Conservation (phyloP, 1,140 invertebrate species). For the Oryzaephilus surinamensis region DNA sequence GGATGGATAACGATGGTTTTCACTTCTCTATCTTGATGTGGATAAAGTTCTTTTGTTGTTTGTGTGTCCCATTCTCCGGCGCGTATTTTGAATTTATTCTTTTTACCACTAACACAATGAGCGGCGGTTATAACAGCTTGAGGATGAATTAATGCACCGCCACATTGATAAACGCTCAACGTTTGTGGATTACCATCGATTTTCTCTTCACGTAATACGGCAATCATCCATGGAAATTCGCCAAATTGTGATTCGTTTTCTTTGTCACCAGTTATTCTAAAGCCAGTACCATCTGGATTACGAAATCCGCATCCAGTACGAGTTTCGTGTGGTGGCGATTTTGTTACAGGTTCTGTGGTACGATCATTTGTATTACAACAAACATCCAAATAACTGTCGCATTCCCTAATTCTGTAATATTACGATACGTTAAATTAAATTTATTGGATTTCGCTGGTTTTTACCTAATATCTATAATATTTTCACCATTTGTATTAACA, state of each 20-base stretch:
- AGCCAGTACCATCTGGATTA: conserved; percentile 53
- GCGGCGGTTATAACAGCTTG: conserved; percentile 61
- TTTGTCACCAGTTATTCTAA: conserved; percentile 50
- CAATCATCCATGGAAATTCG: conserved; percentile 79
- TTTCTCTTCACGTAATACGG: conserved; percentile 52
- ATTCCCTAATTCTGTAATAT: conserved; percentile 39
- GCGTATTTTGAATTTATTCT: conserved; percentile 44
- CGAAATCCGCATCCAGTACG: conserved; percentile 46
- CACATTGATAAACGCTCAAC: conserved; percentile 61
- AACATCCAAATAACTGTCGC: conserved; percentile 51
- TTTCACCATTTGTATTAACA: conserved; percentile 57
- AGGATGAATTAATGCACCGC: conserved; percentile 62
- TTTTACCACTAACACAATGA: conserved; percentile 43
- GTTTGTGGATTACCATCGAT: conserved; percentile 41
- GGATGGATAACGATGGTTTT: conserved; percentile 36
- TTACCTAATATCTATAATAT: conserved; percentile 65
- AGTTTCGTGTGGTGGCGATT: conserved; percentile 15
- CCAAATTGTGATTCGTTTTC: conserved; percentile 55
- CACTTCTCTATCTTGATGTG: conserved; percentile 61
- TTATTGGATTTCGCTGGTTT: neutral
- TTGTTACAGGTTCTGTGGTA: conserved; percentile 22
- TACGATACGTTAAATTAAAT: conserved; percentile 1
- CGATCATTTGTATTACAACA: conserved; percentile 44
- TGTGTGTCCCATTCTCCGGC: conserved; percentile 76
- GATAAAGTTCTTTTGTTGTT: conserved; percentile 55